A percentile compares a stretch with the other conserved stretches of the same genome.
Evolutionary conservation across 2,797 vertebrate species (phyloP).

Genomic region (Geotria australis): DNA sequence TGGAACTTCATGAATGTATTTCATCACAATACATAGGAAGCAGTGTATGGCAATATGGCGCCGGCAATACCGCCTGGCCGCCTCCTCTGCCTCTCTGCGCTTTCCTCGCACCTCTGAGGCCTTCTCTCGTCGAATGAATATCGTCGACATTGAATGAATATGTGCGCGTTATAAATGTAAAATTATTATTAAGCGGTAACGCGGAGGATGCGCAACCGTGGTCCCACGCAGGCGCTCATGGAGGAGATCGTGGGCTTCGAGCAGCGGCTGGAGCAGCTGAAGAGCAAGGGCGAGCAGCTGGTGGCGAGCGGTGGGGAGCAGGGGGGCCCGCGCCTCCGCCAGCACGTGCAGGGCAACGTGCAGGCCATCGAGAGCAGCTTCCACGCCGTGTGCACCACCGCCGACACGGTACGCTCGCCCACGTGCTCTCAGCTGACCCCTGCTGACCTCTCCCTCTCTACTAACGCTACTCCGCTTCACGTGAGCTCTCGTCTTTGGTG

Average conservation of each 20-base stretch:
- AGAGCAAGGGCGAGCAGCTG: conserved; percentile 38
- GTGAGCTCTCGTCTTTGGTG: too few species aligned
- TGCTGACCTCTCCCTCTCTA: not conserved
- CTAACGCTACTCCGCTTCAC: not conserved
- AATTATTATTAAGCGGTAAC: too few species aligned
- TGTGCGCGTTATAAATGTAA: too few species aligned
- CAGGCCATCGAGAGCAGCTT: conserved; percentile 86
- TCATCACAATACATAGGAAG: too few species aligned
- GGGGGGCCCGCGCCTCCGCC: conserved; percentile 47
- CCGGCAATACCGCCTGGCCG: too few species aligned
- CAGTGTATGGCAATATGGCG: too few species aligned
- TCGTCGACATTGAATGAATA: too few species aligned
- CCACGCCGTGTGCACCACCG: conserved; percentile 82
- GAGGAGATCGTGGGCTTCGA: conserved; percentile 87
- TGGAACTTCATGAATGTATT: too few species aligned
- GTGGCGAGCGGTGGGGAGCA: conserved; percentile 42
- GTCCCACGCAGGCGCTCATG: conserved; percentile 47
- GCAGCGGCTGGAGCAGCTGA: conserved; percentile 42
- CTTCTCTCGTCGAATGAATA: too few species aligned
- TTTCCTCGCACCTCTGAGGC: too few species aligned
- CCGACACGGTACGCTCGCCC: conserved; percentile 44
- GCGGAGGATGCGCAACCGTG: too few species aligned
- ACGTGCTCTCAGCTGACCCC: not conserved
- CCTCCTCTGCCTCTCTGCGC: too few species aligned
- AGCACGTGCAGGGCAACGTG: conserved; percentile 49